Conservation (phyloP, 2,113 vertebrate species). For the Paradisaea rubra region DNA sequence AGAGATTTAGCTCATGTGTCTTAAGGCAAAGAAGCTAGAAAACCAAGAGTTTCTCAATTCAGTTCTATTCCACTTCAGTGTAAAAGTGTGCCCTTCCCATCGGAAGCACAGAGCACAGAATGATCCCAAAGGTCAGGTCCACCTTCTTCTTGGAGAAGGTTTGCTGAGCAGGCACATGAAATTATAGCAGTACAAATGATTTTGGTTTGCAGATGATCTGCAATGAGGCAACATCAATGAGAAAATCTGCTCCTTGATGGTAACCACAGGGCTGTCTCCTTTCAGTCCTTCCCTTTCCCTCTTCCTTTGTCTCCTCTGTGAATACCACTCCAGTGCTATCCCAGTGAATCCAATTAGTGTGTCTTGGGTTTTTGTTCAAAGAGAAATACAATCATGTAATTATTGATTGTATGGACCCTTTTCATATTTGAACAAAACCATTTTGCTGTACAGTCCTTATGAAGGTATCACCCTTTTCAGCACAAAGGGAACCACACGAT, state of each 20-base stretch:
- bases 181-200: neutral
- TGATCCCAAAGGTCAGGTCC: neutral
- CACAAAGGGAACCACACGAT: accelerated
- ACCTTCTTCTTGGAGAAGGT: neutral
- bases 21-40: neutral
- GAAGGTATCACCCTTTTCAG: neutral
- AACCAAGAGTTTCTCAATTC: neutral
- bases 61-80: neutral
- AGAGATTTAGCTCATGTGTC: neutral
- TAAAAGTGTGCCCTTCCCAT: neutral
- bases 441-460: neutral
- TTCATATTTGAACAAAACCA: neutral
- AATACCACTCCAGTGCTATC: neutral
- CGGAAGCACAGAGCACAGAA: neutral
- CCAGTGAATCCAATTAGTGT: neutral
- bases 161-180: neutral
- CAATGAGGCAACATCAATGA: neutral
- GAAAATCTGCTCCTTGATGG: neutral
- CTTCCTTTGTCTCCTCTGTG: neutral
- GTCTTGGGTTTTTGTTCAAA: neutral
- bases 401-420: neutral
- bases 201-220: neutral
- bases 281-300: neutral
- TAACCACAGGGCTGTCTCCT: neutral
- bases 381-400: neutral